These are phyloP conservation scores for Drosophila demipolita DNA, from an alignment of 2,888 invertebrate species.

Conservation along the genomic window DNA sequence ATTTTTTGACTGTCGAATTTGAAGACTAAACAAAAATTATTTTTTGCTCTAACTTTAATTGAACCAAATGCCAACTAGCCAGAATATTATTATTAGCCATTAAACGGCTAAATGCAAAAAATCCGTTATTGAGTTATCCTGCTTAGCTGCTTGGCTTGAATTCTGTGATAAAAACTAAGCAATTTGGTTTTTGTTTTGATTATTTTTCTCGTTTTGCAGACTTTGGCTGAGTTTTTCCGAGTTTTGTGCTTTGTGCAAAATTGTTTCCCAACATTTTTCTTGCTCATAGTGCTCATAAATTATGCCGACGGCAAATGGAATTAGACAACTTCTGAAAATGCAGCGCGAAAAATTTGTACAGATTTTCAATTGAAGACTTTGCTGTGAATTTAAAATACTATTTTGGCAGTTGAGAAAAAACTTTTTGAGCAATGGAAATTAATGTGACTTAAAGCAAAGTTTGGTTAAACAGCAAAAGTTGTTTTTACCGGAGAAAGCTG, in stretches of 20 bases:
- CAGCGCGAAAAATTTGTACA: not conserved
- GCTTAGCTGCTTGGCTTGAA: not conserved
- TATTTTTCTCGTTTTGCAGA: not conserved
- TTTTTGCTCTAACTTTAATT: not conserved
- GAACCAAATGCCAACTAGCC: not conserved
- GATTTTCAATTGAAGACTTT: not conserved
- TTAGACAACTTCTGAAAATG: not conserved
- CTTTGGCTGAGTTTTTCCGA: not conserved
- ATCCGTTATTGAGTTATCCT: not conserved
- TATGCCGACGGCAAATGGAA: slow-evolving; percentile 41
- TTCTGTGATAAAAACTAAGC: not conserved
- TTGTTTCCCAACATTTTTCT: slow-evolving; percentile 11
- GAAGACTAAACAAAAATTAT: not conserved
- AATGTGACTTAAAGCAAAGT: not conserved
- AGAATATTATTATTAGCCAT: not conserved
- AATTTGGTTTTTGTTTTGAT: not conserved
- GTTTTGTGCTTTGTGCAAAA: slow-evolving; percentile 8
- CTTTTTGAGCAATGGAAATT: not conserved
- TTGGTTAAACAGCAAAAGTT: not conserved
- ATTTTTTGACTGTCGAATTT: not conserved
- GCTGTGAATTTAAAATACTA: not conserved
- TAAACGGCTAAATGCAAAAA: not conserved
- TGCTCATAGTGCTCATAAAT: slow-evolving; percentile 7
- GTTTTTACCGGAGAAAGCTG: not conserved
- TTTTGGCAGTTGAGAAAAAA: not conserved